Evolutionary conservation across 2,888 invertebrate species (phyloP).

Genomic region (Blastobasis lacticolella): DNA sequence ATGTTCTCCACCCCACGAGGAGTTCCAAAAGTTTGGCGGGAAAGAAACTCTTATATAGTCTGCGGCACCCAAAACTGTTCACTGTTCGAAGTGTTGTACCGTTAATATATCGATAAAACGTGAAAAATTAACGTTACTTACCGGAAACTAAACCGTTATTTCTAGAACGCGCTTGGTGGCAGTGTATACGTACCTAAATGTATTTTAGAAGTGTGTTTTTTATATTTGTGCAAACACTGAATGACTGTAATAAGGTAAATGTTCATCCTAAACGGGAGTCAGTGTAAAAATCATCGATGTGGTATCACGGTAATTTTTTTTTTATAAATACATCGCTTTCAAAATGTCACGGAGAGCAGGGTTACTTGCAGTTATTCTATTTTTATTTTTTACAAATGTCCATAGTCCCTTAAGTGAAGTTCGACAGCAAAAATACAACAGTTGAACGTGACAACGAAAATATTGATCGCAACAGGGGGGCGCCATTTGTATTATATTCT

Average conservation of each 20-base stretch:
- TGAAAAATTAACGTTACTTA: no score
- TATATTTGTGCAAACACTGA: background rate
- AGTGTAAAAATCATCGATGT: no score
- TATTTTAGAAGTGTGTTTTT: conserved; percentile 3
- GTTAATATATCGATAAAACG: no score
- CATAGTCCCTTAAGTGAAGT: background rate
- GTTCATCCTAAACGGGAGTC: no score
- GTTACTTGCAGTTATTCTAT: background rate
- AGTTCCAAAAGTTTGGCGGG: conserved; percentile 50
- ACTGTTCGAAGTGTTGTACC: background rate
- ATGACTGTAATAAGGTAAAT: no score
- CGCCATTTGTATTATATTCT: no score
- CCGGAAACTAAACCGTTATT: conserved; percentile 13
- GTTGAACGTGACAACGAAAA: no score
- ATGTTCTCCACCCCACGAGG: conserved; percentile 18
- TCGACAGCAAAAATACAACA: background rate
- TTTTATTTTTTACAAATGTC: background rate
- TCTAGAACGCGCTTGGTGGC: conserved; percentile 38
- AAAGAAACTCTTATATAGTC: conserved; percentile 66
- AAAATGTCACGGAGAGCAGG: conserved; percentile 7
- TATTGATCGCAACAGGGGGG: no score
- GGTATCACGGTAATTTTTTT: no score
- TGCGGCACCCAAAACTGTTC: conserved; percentile 24
- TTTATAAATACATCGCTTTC: no score
- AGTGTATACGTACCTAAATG: conserved; percentile 46